A percentile compares a stretch with the other conserved stretches of the same genome.
Evolutionary conservation across 2,888 invertebrate genomes (phyloP).

Genomic region (Hyles lineata): DNA sequence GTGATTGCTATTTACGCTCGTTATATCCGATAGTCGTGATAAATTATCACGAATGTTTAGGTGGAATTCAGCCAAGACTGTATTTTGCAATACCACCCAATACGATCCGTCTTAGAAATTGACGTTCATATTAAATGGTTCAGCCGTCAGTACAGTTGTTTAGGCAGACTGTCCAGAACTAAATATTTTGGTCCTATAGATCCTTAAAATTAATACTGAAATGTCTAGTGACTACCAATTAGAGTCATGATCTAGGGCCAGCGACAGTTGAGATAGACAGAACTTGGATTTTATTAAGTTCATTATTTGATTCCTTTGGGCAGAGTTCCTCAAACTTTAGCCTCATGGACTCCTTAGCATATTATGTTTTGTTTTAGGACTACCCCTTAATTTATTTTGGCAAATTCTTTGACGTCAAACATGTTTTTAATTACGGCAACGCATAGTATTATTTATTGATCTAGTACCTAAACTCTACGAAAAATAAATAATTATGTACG

Average conservation of each 20-base stretch:
- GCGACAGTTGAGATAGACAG: background rate
- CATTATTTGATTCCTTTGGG: background rate
- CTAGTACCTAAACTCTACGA: too few relatives aligned
- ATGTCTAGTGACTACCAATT: background rate
- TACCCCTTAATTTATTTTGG: too few relatives aligned
- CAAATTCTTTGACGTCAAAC: too few relatives aligned
- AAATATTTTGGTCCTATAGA: too few relatives aligned
- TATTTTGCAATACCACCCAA: background rate
- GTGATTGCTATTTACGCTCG: constrained; percentile 2
- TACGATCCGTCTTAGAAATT: background rate
- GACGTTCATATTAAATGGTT: background rate
- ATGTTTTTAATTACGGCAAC: too few relatives aligned
- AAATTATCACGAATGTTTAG: constrained; percentile 8
- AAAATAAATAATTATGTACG: background rate
- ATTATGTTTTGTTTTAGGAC: too few relatives aligned
- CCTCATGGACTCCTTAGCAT: too few relatives aligned
- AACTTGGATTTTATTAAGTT: background rate
- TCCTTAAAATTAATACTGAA: background rate
- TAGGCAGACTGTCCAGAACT: background rate
- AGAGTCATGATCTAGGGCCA: background rate
- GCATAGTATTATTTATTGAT: too few relatives aligned
- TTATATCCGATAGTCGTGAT: constrained; percentile 15
- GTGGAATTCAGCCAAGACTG: background rate
- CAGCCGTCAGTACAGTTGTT: background rate
- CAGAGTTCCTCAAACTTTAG: background rate